Conservation (phyloP, 1,140 invertebrate genomes). For the Euwallacea fornicatus region DNA sequence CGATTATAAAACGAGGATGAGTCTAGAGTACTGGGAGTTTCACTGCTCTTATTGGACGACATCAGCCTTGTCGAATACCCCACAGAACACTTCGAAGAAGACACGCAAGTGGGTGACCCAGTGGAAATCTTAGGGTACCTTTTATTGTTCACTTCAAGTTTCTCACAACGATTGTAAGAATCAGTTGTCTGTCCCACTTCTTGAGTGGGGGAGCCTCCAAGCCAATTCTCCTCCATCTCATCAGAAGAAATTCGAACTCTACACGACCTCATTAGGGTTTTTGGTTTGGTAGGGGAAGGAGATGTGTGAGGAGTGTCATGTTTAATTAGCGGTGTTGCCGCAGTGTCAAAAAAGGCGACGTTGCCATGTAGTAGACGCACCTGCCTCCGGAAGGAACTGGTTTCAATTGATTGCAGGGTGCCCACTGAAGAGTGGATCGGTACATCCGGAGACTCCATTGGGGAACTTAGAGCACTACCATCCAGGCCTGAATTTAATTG, state of each 20-base stretch:
- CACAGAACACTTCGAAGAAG: conserved; percentile 12
- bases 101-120: conserved; percentile 22
- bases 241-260: conserved; percentile 27
- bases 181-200: conserved; percentile 4
- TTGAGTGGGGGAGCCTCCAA: conserved; percentile 5
- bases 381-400: conserved; percentile 58
- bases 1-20: conserved; percentile 37
- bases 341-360: conserved; percentile 32
- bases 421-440: conserved; percentile 63
- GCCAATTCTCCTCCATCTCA: conserved; percentile 22
- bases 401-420: conserved; percentile 63
- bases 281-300: conserved; percentile 31
- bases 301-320: conserved; percentile 31
- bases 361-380: conserved; percentile 52
- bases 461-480: conserved; percentile 66
- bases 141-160: not conserved
- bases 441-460: conserved; percentile 68
- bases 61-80: conserved; percentile 34
- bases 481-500: conserved; percentile 52
- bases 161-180: not conserved
- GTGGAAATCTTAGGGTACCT: conserved; percentile 15
- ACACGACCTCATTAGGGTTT: conserved; percentile 17
- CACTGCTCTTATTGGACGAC: conserved; percentile 20
- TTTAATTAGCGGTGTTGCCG: conserved; percentile 27
- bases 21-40: conserved; percentile 22